phyloP scores from a whole-genome alignment of 2,888 invertebrate genomes.

The Hyles lineata region DNA sequence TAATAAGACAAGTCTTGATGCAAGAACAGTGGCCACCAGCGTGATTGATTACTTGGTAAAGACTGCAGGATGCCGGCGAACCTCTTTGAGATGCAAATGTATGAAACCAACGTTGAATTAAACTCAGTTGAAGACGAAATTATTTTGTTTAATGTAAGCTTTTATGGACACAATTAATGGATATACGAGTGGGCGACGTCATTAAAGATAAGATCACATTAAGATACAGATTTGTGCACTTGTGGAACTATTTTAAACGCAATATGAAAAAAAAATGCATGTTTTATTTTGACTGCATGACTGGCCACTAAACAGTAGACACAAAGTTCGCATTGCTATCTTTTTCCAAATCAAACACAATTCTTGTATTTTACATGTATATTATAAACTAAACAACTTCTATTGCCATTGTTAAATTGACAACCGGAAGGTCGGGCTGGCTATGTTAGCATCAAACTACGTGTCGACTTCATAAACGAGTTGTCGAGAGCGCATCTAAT shows the following conservation, averaged over 20 bases:
- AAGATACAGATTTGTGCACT: no score
- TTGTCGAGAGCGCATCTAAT: slow-evolving; percentile 24
- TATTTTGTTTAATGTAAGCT: neutral
- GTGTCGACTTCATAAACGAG: slow-evolving; percentile 9
- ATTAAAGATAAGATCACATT: neutral
- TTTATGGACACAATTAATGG: neutral
- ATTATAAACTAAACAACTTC: neutral
- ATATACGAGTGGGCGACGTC: neutral
- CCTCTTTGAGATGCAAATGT: slow-evolving; percentile 13
- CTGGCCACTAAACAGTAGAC: no score
- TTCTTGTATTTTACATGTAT: neutral
- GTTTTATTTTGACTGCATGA: no score
- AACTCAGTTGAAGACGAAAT: neutral
- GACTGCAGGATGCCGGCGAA: slow-evolving; percentile 13
- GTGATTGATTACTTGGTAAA: slow-evolving; percentile 16
- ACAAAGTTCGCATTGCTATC: no score
- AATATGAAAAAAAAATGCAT: no score
- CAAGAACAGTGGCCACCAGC: neutral
- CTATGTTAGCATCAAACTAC: neutral
- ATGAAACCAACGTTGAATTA: neutral
- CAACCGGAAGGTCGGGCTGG: neutral
- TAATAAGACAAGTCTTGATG: slow-evolving; percentile 19
- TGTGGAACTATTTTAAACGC: no score
- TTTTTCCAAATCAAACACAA: neutral
- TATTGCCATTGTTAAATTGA: no score